A percentile compares a stretch with the other conserved stretches of the same genome.
Conservation (phyloP, 2,113 vertebrate species). For the Pycnonotus jocosus region DNA sequence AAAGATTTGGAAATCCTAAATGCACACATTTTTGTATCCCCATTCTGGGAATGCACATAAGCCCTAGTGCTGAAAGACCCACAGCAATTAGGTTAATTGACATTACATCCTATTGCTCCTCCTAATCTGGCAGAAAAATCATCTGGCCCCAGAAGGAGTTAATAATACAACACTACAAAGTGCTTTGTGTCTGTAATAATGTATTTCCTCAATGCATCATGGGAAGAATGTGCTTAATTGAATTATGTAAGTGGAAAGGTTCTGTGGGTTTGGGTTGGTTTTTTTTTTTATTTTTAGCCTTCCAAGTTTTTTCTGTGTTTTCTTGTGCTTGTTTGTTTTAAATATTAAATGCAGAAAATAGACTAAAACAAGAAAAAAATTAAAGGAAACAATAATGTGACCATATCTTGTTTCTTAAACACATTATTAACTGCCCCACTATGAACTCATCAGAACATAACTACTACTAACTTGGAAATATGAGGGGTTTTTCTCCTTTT, state of each 20-base stretch:
- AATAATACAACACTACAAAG: slow-evolving; percentile 18
- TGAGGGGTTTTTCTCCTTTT: neutral
- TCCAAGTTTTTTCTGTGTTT: neutral
- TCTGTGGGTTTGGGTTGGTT: neutral
- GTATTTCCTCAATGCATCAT: neutral
- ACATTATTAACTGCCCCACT: neutral
- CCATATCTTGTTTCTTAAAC: neutral
- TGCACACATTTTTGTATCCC: neutral
- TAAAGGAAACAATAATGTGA: neutral
- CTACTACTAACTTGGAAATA: neutral
- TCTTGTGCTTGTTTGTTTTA: neutral
- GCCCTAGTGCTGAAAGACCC: neutral
- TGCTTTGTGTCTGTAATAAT: slow-evolving; percentile 3
- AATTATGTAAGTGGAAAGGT: neutral
- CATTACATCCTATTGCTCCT: neutral
- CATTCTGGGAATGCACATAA: neutral
- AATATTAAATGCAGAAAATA: slow-evolving; percentile 8
- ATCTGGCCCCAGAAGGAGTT: neutral
- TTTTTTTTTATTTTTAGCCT: neutral
- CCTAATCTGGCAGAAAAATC: neutral
- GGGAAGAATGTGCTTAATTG: neutral
- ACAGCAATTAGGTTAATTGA: neutral
- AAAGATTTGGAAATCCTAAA: neutral
- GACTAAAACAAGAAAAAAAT: neutral
- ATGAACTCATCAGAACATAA: neutral